Evolutionary conservation across 2,797 vertebrate genomes (phyloP), one percentile per base, ranked within the genome.

Genomic region (Pelochelys cantorii): DNA sequence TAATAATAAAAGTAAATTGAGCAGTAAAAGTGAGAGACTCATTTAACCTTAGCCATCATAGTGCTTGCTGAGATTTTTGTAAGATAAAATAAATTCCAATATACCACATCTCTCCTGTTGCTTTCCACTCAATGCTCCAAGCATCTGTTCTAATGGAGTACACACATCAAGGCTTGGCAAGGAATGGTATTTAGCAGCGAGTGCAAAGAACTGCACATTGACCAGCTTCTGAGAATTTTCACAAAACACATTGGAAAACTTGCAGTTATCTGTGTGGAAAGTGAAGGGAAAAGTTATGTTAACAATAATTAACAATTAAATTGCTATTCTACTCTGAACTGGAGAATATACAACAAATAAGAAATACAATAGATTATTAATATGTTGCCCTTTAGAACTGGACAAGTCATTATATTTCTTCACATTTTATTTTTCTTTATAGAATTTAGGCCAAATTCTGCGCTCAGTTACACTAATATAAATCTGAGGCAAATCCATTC

Each of bases 161-260:
- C 98, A 99, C 52, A 99, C 95, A 83, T 98, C 98, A 87, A 99
- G 97, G 81, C 89, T 98, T 11, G 98, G 96, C 20, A 99, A 93
- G 71, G 99, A 99, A 94, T 98, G 98, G 74, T 97, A 97, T 62
- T 97, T 98, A 15, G 99, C 98, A 27, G 98, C 98, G 87, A 96
- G 92, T 92, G 98, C 94, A 90, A 99, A 98, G 25, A 98, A 97
- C 42, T 96, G 95, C 20, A 98, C 95, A 84, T 98, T 97, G 57
- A 99, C 90, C 92, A 99, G 96, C 60, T 98, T 98, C 77, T 98
- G 97, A 48, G 98, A 98, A 27, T 97, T 96, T 85, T 97, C 91
- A 97, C 98, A 99, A 96, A 99, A 99, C 15, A 98, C 98, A 81
- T 97, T 98, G 5, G 96, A 98, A 88, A 97, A 98, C 4, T 65